Conservation (phyloP, 2,797 vertebrate species). For the Euthynnus affinis region DNA sequence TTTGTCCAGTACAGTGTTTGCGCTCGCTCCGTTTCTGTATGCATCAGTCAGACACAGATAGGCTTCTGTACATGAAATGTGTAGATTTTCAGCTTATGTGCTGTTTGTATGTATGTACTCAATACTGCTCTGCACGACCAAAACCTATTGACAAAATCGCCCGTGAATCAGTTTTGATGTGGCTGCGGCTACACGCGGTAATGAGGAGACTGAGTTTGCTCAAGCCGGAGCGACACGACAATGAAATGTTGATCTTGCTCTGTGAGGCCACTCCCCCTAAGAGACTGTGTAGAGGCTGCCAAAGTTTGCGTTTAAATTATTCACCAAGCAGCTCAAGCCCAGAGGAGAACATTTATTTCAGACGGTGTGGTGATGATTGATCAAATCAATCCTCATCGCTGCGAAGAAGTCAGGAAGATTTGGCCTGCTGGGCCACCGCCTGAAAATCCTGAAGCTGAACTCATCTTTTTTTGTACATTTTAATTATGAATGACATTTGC, state of each 20-base stretch:
- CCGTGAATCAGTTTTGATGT: conserved; percentile 5
- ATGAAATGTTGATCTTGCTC: conserved; percentile 20
- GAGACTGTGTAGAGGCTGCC: conserved; percentile 33
- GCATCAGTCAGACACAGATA: conserved; percentile 8
- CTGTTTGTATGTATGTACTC: no score
- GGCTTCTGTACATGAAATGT: conserved; percentile 9
- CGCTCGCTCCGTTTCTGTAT: conserved; percentile 7
- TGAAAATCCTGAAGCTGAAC: conserved; percentile 52
- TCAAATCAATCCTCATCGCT: conserved; percentile 50
- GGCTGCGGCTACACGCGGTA: background rate
- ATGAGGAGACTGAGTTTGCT: conserved; percentile 20
- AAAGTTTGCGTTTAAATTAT: conserved; percentile 62
- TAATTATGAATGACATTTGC: conserved; percentile 77
- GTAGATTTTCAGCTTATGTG: background rate
- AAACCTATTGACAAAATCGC: conserved; percentile 16
- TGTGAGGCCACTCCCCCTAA: conserved; percentile 12
- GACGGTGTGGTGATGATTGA: conserved; percentile 28
- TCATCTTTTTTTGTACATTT: conserved; percentile 53
- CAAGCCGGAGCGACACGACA: background rate
- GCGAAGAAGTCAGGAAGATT: conserved; percentile 43
- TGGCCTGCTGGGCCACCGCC: conserved; percentile 28
- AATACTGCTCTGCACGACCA: background rate
- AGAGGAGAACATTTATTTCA: background rate
- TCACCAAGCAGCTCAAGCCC: conserved; percentile 30
- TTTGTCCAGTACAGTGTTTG: conserved; percentile 24